These are phyloP conservation scores for Rhinopomastus cyanomelas DNA, from an alignment of 2,113 vertebrate species.

Conservation along the genomic window DNA sequence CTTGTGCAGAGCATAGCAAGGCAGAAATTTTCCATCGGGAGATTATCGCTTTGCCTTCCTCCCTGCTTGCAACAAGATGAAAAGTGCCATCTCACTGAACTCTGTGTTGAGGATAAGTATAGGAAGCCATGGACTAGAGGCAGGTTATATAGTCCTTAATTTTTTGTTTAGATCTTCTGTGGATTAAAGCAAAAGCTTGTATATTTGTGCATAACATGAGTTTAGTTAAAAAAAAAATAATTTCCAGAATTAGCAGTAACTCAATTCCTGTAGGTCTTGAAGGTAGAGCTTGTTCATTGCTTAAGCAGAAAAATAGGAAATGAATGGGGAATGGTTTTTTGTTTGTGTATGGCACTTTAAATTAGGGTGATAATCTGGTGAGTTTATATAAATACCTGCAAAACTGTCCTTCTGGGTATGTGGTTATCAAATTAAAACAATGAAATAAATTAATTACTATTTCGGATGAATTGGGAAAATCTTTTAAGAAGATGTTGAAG, in stretches of 20 bases:
- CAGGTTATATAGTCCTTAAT: constrained; percentile 30
- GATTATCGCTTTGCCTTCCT: constrained; percentile 74
- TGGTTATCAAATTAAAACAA: background rate
- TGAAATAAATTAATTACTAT: background rate
- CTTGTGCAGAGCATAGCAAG: constrained; percentile 67
- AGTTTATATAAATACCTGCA: background rate
- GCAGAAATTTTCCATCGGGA: constrained; percentile 68
- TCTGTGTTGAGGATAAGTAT: constrained; percentile 68
- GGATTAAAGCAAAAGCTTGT: background rate
- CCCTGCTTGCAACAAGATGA: constrained; percentile 68
- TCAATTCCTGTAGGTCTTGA: background rate
- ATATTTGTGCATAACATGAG: background rate
- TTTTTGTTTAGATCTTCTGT: constrained; percentile 14
- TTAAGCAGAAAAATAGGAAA: background rate
- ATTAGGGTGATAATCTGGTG: background rate
- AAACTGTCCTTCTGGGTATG: background rate
- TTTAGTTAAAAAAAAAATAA: background rate
- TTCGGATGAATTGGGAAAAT: background rate
- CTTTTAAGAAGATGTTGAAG: background rate
- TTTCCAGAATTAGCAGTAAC: background rate
- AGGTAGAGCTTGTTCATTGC: background rate
- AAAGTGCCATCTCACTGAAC: constrained; percentile 60
- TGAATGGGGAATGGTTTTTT: background rate
- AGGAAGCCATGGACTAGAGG: constrained; percentile 79
- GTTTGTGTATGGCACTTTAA: background rate